Conservation (phyloP, 2,113 vertebrate genomes). For the Chaetops frenatus region DNA sequence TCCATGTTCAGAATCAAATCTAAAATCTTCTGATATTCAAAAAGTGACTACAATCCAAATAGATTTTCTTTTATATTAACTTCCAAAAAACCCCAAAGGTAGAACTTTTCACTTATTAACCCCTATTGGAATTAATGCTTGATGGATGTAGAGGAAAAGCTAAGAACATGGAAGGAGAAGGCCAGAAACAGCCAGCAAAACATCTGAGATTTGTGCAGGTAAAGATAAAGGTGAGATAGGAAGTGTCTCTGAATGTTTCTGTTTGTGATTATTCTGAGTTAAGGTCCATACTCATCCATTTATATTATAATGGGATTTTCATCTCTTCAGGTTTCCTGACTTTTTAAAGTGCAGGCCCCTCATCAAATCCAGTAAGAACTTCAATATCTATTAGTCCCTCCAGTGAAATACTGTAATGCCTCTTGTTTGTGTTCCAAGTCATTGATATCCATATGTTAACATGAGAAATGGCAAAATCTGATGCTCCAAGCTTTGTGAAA, state of each 20-base stretch:
- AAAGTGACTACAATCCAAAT: neutral
- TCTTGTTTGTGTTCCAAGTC: neutral
- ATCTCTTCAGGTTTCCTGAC: neutral
- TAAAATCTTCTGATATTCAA: neutral
- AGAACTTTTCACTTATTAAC: neutral
- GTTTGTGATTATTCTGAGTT: neutral
- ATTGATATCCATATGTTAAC: neutral
- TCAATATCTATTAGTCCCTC: neutral
- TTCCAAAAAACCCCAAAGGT: neutral
- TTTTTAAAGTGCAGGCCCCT: neutral
- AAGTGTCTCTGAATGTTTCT: neutral
- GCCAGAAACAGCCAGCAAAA: neutral
- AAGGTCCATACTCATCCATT: neutral
- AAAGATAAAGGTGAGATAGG: neutral
- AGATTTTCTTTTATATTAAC: neutral
- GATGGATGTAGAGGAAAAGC: neutral
- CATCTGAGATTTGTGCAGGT: neutral
- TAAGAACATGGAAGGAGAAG: neutral
- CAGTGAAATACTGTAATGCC: neutral
- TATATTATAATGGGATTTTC: neutral
- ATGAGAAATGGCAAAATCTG: neutral
- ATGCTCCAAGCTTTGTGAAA: neutral
- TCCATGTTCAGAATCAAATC: neutral
- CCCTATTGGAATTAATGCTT: neutral
- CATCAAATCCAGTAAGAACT: neutral